Evolutionary conservation across 2,113 vertebrate species (phyloP).

Genomic region (Meleagris gallopavo): DNA sequence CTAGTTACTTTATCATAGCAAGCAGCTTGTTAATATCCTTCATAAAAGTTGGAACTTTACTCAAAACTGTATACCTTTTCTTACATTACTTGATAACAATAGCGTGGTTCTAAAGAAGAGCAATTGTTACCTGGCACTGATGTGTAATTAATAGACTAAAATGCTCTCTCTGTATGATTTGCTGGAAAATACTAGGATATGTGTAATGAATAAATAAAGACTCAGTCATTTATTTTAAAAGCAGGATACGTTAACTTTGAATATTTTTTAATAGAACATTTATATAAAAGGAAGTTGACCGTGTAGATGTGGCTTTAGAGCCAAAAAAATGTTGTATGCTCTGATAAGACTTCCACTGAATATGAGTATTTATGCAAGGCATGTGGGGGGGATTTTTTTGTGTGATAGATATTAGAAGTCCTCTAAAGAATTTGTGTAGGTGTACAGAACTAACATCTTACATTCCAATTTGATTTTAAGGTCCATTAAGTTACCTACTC

Average conservation of each 20-base stretch:
- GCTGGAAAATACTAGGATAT: not conserved
- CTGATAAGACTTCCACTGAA: not conserved
- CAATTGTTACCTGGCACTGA: not conserved
- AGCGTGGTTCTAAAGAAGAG: not conserved
- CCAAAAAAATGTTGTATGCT: not conserved
- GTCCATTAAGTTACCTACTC: not conserved
- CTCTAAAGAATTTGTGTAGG: not conserved
- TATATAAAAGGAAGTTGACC: conserved; percentile 61
- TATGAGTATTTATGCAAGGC: not conserved
- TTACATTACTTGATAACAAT: conserved; percentile 23
- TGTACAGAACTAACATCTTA: not conserved
- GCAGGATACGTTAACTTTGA: conserved; percentile 18
- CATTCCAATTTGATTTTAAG: not conserved
- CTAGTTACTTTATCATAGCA: not conserved
- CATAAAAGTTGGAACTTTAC: not conserved
- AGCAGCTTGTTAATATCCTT: not conserved
- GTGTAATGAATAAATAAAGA: conserved; percentile 24
- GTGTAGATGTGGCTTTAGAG: not conserved
- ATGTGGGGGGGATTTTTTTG: not conserved
- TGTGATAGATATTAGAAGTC: not conserved
- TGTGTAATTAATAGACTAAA: conserved; percentile 36
- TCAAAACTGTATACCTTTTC: conserved; percentile 58
- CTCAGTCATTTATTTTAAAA: not conserved
- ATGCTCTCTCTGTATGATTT: conserved; percentile 38
- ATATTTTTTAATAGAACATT: conserved; percentile 43